Percentiles rank a stretch among this genome's conserved stretches.
phyloP scores from a whole-genome alignment of 2,888 invertebrate genomes.

The Oithona nana region DNA sequence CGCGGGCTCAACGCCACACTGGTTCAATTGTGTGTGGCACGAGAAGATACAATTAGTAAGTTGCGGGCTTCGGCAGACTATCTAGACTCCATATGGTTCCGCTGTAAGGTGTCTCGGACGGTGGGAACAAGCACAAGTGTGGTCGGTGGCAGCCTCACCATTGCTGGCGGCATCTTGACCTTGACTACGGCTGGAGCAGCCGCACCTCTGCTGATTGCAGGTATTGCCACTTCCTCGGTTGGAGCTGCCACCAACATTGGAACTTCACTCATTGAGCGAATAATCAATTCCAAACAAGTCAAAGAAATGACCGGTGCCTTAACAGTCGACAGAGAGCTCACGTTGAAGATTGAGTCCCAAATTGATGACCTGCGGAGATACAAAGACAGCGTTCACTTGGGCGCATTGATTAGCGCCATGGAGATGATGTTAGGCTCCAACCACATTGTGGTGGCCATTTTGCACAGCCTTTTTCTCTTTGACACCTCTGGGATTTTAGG shows the following conservation, averaged over 20 bases:
- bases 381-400: neutral
- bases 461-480: neutral
- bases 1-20: neutral
- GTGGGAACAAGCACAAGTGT: neutral
- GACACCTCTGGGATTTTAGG: neutral
- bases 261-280: neutral
- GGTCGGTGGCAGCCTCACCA: neutral
- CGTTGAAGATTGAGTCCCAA: constrained; percentile 11
- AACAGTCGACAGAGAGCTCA: constrained; percentile 2
- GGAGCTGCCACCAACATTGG: constrained; percentile 15
- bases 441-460: constrained; percentile 6
- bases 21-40: neutral
- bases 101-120: neutral
- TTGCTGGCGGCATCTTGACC: neutral
- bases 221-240: constrained; percentile 4
- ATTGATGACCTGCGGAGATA: constrained; percentile 10
- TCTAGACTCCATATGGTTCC: neutral
- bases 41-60: neutral
- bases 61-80: neutral
- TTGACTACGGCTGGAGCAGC: constrained; percentile 7
- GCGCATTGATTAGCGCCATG: neutral
- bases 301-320: neutral
- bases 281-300: constrained; percentile 3
- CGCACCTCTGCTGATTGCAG: constrained; percentile 9
- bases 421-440: constrained; percentile 2